Base-by-base conservation (phyloP, 2,797 vertebrate genomes). In the Hydrolagus colliei region DNA sequence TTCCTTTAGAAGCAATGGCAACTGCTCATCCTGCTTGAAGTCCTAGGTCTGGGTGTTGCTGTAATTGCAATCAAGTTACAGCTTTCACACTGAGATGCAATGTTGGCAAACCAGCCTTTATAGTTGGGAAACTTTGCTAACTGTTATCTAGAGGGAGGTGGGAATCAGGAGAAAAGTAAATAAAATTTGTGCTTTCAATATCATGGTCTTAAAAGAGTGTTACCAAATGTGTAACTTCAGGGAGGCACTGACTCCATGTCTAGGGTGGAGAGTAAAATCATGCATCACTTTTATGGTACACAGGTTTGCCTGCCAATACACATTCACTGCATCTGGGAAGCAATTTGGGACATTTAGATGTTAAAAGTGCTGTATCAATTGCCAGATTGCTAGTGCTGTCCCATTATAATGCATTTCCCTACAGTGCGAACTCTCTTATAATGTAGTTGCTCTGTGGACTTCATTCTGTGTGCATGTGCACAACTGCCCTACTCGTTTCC, bases 1-100 rank as follows among this genome's bases (percentile, higher is more conserved):
- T 86, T 90, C 96, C 0, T 86, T 90, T 88, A 94, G 92, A 87
- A 89, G 92, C 87, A 92, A 90, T 62, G 86, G 90, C 91, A 94
- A 91, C 90, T 99, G 97, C 89, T 97, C 96, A 18, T 89, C 94
- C 88, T 99, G 97, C 90, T 94, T 96, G 89, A 98, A 94, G 91
- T 93, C 94, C 89, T 92, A 91, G 91, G 88, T 87, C 59, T 27
- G 86, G 87, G 87, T 84, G 16, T 68, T 32, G 65, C 18, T 41
- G 27, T 84, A 84, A n/a, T 4, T 14, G 63, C 79, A 68, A 10
- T 9, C n/a, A 12, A 35, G 27, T 80, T 27, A 68, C 63, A 32
- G 9, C 22, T 71, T 82, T 62, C 63, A 35, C 20, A 82, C 63
- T 68, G 12, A 76, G 74, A 20, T 76, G 5, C 74, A 76, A 71